Base-by-base conservation (phyloP, 2,113 vertebrate genomes). In the Zeus faber region DNA sequence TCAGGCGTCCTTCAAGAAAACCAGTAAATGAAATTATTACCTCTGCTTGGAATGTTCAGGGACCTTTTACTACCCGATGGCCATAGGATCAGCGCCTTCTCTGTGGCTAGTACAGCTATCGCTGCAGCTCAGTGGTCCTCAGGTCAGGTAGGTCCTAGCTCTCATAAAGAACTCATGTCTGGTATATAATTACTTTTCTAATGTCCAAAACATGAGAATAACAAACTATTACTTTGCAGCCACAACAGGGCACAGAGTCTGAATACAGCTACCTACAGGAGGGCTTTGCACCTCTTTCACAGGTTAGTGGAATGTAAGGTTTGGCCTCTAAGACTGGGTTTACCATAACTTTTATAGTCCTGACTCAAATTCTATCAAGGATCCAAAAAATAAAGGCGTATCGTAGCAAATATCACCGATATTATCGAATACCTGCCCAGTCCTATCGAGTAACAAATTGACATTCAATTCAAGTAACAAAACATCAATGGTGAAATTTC, bases 41-140 rank as follows among this genome's bases (percentile, higher is more conserved):
- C 13, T 55, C 13, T 6, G 2, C 33, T 50, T 55, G n/a, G 11
- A 7, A 14, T 35, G 6, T 84, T 68, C 76, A 99, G 97, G 82
- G 95, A 98, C 65, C 84, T 98, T 63, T 90, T 99, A 49, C 88
- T 97, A 22, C 93, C 95, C 1, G 97, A 99, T 0, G 96, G 97
- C 26, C 97, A 97, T 85, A 92, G 95, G 25, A 90, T 99, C 77
- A 99, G 94, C 49, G 97, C 95, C 57, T 97, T 98, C 75, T 98
- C 97, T 57, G 96, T 98, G 60, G 97, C 97, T 37, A 99, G 97
- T 69, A 97, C 96, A 50, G 97, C 97, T 44, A 99, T 99, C 49
- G 97, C 97, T 76, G 97, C 97, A 41, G 97, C 97, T 65, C 96
- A 99, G 88, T 99, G 97, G 97, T 99, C 97, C 0, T 98, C 97